Conservation (phyloP, 2,113 vertebrate species). For the Suncus etruscus region DNA sequence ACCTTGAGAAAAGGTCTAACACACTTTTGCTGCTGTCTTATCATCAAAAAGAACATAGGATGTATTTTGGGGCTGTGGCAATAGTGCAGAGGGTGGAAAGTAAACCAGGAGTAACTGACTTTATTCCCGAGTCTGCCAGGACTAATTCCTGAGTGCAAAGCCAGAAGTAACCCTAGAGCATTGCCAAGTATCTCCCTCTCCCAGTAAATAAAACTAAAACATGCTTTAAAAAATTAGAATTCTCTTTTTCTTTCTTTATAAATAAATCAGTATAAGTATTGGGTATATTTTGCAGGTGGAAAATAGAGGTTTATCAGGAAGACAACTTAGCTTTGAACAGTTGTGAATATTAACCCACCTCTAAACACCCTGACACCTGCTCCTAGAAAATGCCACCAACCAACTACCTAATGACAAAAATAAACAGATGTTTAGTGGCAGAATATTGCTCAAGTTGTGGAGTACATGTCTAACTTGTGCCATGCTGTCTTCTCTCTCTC, state of each 20-base stretch:
- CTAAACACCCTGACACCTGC: too few species aligned
- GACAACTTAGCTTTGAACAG: background rate
- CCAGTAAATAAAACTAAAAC: too few species aligned
- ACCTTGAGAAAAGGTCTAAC: slow-evolving; percentile 36
- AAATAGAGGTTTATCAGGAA: background rate
- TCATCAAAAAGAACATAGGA: slow-evolving; percentile 28
- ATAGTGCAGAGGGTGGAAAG: background rate
- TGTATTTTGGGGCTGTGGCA: background rate
- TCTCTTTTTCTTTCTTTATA: slow-evolving; percentile 30
- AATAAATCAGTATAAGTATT: background rate
- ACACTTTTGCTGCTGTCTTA: slow-evolving; percentile 37
- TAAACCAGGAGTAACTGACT: too few species aligned
- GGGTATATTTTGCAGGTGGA: background rate
- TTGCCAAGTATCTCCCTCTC: too few species aligned
- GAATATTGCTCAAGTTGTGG: too few species aligned
- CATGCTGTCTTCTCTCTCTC: too few species aligned
- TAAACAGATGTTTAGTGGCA: background rate
- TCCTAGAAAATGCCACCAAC: background rate
- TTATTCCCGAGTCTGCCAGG: too few species aligned
- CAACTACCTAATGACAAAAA: background rate
- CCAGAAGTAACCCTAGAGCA: too few species aligned
- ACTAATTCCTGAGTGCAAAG: too few species aligned
- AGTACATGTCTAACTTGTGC: too few species aligned
- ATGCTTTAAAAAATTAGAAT: background rate
- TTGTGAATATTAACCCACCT: background rate